These are phyloP conservation scores for Barbus barbus DNA, from an alignment of 2,113 vertebrate genomes.

Conservation along the genomic window DNA sequence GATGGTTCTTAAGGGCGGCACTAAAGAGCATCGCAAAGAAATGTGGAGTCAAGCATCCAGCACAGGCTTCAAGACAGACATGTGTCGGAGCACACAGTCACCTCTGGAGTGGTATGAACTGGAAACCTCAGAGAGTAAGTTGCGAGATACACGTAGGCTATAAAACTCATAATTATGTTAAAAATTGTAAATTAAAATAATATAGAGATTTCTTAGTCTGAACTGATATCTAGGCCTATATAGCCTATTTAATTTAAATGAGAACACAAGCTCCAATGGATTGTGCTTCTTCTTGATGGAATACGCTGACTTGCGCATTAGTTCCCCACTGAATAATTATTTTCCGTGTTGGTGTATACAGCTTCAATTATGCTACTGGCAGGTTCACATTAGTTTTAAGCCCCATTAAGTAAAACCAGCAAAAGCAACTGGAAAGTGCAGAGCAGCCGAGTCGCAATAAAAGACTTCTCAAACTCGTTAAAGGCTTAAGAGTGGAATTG, in stretches of 20 bases:
- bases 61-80: conserved; percentile 57
- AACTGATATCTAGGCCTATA: background rate
- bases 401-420: conserved; percentile 47
- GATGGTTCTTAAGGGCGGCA: conserved; percentile 20
- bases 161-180: background rate
- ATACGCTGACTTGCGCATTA: background rate
- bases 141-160: background rate
- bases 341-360: background rate
- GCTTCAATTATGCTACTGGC: conserved; percentile 33
- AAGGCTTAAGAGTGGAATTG: conserved; percentile 23
- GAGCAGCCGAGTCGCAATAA: background rate
- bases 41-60: conserved; percentile 57
- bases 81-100: conserved; percentile 62
- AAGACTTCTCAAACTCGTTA: conserved; percentile 40
- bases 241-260: too few relatives aligned
- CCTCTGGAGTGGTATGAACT: conserved; percentile 71
- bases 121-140: conserved; percentile 78
- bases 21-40: conserved; percentile 46
- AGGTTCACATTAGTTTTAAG: conserved; percentile 15
- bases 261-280: background rate
- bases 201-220: background rate
- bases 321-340: background rate
- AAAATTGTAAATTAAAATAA: background rate
- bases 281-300: background rate
- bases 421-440: conserved; percentile 20